A percentile compares a stretch with the other conserved stretches of the same genome.
phyloP scores from a whole-genome alignment of 2,113 vertebrate species.

The Hyla sarda region DNA sequence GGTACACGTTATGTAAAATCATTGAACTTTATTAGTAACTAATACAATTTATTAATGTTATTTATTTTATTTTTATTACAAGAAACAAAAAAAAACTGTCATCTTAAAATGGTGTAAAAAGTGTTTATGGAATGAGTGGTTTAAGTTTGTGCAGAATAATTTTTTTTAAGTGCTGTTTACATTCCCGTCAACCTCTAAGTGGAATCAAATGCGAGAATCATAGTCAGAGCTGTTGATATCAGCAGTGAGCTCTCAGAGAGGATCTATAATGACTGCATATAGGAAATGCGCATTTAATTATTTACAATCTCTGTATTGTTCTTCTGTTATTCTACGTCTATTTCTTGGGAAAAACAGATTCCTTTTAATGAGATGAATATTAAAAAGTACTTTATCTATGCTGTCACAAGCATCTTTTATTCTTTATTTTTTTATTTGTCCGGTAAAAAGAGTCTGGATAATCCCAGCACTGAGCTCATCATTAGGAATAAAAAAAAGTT shows the following conservation, averaged over 20 bases:
- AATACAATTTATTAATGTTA: neutral
- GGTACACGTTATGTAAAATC: no score
- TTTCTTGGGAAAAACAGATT: slow-evolving; percentile 10
- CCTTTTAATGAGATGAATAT: slow-evolving; percentile 41
- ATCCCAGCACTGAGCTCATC: neutral
- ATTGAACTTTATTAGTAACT: neutral
- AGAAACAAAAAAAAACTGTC: neutral
- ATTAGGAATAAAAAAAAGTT: slow-evolving; percentile 27
- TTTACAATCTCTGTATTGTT: slow-evolving; percentile 45
- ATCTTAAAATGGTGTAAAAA: neutral
- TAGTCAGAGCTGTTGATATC: slow-evolving; percentile 29
- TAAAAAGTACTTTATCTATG: slow-evolving; percentile 34
- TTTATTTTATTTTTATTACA: neutral
- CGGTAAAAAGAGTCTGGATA: slow-evolving; percentile 33
- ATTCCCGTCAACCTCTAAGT: slow-evolving; percentile 42
- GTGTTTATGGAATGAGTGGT: slow-evolving; percentile 31
- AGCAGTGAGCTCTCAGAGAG: slow-evolving; percentile 15
- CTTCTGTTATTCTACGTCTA: slow-evolving; percentile 1
- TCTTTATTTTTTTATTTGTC: slow-evolving; percentile 13
- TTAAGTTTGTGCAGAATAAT: slow-evolving; percentile 19
- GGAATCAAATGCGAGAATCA: slow-evolving; percentile 38
- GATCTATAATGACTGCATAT: slow-evolving; percentile 50
- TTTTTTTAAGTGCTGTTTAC: slow-evolving; percentile 49
- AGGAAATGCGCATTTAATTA: slow-evolving; percentile 53
- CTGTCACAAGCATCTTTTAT: slow-evolving; percentile 16